Base-by-base conservation (phyloP, 2,888 invertebrate genomes). In the Toxonevra muliebris region DNA sequence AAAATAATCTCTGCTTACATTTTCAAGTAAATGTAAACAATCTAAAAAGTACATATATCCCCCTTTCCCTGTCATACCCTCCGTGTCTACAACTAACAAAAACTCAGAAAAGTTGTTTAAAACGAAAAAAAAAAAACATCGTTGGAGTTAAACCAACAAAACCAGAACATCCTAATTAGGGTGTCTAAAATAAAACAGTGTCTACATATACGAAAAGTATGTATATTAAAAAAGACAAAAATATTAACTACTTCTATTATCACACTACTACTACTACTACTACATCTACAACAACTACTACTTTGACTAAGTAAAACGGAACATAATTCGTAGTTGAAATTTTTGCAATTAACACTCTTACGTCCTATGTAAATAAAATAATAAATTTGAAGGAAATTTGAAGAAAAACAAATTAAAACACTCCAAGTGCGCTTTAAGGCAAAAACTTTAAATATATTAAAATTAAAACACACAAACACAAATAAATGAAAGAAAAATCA, bases 401-500 rank as follows among this genome's bases (percentile, higher is more conserved):
- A 48, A 48, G 11, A 48, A 48, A 48, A n/a, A 48, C 8, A 10
- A n/a, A 48, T 10, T 48, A 5, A 48, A 48, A 62, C 57, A 50
- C 50, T 61, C 40, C 61, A 58, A 61, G 30, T 30, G 30, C 30
- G 30, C 52, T 62, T 54, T 48, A 15, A 74, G 66, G 69, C 69
- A 58, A 66, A 68, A 65, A 63, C 50, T 66, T 68, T 70, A 68
- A 57, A 64, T 59, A 52, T 65, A 42, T 58, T 57, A 67, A 69
- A 60, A 17, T 9, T 61, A 69, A 59, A 54, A 50, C 53, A 65
- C 61, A 65, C 53, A 54, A 53, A n/a, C 45, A 48, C 65, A 53
- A 62, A 68, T 67, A 60, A 30, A 54, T 40, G 15, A 19, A 65
- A 65, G 62, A 68, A 61, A 60, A 61, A 68, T 73, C 77, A 79